Evolutionary conservation across 1,140 invertebrate species (phyloP).

Genomic region (Octopus bimaculoides): DNA sequence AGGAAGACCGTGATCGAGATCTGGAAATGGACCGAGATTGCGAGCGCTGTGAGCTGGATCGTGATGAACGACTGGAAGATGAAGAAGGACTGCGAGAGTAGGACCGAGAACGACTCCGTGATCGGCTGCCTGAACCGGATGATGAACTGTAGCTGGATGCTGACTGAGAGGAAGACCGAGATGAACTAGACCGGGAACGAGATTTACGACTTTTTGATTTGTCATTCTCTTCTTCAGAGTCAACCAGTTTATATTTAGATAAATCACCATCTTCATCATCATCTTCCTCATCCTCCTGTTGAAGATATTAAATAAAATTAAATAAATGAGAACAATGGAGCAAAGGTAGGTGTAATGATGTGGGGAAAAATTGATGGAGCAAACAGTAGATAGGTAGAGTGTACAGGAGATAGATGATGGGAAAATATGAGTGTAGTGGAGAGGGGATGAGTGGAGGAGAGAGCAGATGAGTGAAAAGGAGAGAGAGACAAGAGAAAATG

Average conservation of each 20-base stretch:
- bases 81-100: neutral
- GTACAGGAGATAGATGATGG: too few species aligned
- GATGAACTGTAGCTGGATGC: slow-evolving; percentile 33
- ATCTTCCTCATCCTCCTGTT: slow-evolving; percentile 14
- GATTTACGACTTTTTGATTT: slow-evolving; percentile 12
- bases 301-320: too few species aligned
- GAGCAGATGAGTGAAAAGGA: too few species aligned
- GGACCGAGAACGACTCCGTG: slow-evolving; percentile 24
- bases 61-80: slow-evolving; percentile 8
- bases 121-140: slow-evolving; percentile 32
- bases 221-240: slow-evolving; percentile 41
- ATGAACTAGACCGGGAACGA: slow-evolving; percentile 17
- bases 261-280: slow-evolving; percentile 62
- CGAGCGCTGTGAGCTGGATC: slow-evolving; percentile 12
- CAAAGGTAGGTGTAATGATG: too few species aligned
- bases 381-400: too few species aligned
- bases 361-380: too few species aligned
- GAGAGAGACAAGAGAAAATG: too few species aligned
- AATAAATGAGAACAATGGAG: too few species aligned
- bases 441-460: too few species aligned
- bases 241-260: slow-evolving; percentile 79
- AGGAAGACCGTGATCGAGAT: slow-evolving; percentile 20
- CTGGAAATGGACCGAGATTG: neutral
- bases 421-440: too few species aligned
- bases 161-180: slow-evolving; percentile 36